Conservation (phyloP, 2,113 vertebrate species). For the Lycaon pictus region DNA sequence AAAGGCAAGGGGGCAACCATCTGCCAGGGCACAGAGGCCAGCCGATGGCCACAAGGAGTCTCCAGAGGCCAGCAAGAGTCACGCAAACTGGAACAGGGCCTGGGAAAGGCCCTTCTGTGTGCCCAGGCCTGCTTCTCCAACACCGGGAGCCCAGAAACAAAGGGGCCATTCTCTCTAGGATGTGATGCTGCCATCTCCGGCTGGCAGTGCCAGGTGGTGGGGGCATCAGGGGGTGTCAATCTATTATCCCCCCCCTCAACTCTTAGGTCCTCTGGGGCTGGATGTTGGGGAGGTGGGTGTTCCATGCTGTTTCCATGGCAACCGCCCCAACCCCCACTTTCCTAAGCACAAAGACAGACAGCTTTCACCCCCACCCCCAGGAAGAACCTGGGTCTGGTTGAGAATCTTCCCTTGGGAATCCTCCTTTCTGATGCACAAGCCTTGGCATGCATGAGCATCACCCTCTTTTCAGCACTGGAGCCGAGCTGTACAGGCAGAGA, state of each 20-base stretch:
- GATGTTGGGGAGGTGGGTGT: constrained; percentile 81
- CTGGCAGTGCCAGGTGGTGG: constrained; percentile 85
- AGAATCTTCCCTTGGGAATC: constrained; percentile 77
- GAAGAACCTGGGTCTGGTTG: constrained; percentile 78
- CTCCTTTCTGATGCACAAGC: constrained; percentile 53
- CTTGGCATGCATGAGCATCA: constrained; percentile 14
- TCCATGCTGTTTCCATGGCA: constrained; percentile 67
- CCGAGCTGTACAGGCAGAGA: neutral
- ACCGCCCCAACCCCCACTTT: constrained; percentile 68
- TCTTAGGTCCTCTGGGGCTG: constrained; percentile 80
- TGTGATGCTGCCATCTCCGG: constrained; percentile 81
- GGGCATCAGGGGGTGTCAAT: constrained; percentile 80
- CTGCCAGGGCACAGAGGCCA: constrained; percentile 73
- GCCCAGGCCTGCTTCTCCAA: constrained; percentile 72
- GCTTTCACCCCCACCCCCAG: constrained; percentile 63
- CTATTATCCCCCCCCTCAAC: constrained; percentile 73
- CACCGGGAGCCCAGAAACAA: constrained; percentile 76
- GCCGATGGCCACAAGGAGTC: constrained; percentile 75
- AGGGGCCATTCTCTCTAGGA: constrained; percentile 78
- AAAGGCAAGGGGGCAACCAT: constrained; percentile 64
- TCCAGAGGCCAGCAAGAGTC: constrained; percentile 77
- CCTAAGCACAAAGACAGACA: constrained; percentile 78
- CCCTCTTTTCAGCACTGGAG: constrained; percentile 61
- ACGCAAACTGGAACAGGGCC: constrained; percentile 76
- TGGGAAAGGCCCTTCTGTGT: constrained; percentile 84